A percentile compares a stretch with the other conserved stretches of the same genome.
These are phyloP conservation scores for Neodiprion fabricii DNA, from an alignment of 1,140 invertebrate genomes.

Conservation along the genomic window DNA sequence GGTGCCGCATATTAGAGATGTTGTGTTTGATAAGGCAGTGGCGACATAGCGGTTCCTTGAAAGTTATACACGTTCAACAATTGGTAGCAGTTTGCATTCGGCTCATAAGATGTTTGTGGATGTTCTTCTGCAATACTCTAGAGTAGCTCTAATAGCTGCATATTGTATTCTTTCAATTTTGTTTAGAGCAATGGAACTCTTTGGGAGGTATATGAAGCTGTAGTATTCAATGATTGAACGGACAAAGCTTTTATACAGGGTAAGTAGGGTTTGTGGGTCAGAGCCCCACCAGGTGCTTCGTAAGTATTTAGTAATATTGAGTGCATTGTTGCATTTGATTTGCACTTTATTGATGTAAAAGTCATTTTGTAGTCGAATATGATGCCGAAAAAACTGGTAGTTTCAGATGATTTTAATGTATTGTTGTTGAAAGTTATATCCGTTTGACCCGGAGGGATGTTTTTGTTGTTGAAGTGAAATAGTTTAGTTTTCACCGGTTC, in stretches of 20 bases:
- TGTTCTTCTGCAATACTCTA: slow-evolving; percentile 1
- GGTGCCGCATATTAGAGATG: no score
- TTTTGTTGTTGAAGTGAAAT: slow-evolving; percentile 23
- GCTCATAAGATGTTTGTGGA: neutral
- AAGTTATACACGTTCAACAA: no score
- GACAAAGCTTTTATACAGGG: slow-evolving; percentile 17
- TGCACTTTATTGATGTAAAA: slow-evolving; percentile 1
- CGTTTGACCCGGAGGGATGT: neutral
- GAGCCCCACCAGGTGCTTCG: slow-evolving; percentile 16
- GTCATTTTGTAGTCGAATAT: slow-evolving; percentile 20
- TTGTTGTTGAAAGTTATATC: slow-evolving; percentile 14
- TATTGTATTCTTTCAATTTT: neutral
- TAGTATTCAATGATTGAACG: slow-evolving; percentile 12
- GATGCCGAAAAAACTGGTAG: slow-evolving; percentile 20
- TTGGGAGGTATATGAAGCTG: slow-evolving; percentile 15
- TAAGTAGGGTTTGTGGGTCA: slow-evolving; percentile 7
- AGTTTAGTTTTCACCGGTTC: slow-evolving; percentile 14
- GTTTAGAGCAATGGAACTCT: no score
- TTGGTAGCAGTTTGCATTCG: no score
- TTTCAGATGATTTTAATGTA: slow-evolving; percentile 14
- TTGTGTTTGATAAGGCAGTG: no score
- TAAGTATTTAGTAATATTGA: slow-evolving; percentile 10
- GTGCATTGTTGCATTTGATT: neutral
- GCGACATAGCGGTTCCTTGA: no score
- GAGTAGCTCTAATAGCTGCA: neutral